These are phyloP conservation scores for Lepus oiostolus DNA, from an alignment of 2,797 vertebrate genomes.

Conservation along the genomic window DNA sequence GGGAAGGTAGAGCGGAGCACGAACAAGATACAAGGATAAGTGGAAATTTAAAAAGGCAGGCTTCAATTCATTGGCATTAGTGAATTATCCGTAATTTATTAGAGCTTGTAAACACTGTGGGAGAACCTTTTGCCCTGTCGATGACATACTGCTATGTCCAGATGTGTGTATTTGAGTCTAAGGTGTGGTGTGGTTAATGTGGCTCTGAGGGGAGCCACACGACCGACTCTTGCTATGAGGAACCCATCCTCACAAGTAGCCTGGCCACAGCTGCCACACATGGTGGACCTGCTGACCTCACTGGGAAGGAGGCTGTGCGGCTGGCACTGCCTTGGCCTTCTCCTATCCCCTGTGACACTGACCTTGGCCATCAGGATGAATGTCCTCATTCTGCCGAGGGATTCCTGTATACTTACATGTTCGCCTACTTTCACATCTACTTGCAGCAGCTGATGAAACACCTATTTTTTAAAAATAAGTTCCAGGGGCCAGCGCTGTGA, in stretches of 20 bases:
- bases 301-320: neutral
- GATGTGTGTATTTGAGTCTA: neutral
- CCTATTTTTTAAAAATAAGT: neutral
- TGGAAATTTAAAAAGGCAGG: slow-evolving; percentile 67
- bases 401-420: neutral
- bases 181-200: neutral
- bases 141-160: slow-evolving; percentile 74
- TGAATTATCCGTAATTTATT: slow-evolving; percentile 83
- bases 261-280: accelerated
- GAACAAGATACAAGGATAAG: slow-evolving; percentile 62
- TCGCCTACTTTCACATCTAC: neutral
- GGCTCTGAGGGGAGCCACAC: neutral
- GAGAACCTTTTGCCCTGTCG: slow-evolving; percentile 74
- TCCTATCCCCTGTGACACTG: neutral
- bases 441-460: neutral
- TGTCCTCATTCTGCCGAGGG: neutral
- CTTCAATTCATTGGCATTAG: slow-evolving; percentile 72
- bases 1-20: neutral
- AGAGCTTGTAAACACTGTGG: slow-evolving; percentile 77
- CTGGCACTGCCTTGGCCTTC: accelerated
- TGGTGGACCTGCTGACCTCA: accelerated
- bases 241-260: neutral
- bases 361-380: accelerated
- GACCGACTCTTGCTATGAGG: neutral
- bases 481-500: no score